Percentiles rank a stretch among this genome's conserved stretches.
Conservation (phyloP, 2,888 invertebrate genomes). For the Lasioglossum malachurum region DNA sequence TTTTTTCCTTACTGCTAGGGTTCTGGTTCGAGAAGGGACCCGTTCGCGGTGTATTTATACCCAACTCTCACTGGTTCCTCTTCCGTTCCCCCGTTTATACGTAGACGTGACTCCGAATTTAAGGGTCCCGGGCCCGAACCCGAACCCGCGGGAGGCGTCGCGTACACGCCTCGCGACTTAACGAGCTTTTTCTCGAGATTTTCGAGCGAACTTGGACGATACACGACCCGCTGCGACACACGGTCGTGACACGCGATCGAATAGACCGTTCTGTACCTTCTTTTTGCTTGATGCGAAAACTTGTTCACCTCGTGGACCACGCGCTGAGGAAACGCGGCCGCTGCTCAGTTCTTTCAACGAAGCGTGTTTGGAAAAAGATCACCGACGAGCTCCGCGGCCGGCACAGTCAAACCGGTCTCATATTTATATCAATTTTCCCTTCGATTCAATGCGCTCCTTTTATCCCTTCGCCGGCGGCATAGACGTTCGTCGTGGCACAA, state of each 20-base stretch:
- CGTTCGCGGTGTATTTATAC: conserved; percentile 79
- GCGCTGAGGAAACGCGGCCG: conserved; percentile 12
- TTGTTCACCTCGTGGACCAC: conserved; percentile 13
- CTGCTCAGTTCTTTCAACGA: conserved; percentile 6
- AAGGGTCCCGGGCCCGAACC: conserved; percentile 60
- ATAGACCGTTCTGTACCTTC: conserved; percentile 24
- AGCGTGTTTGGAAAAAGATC: not conserved
- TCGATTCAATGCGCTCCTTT: not conserved
- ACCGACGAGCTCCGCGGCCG: not conserved
- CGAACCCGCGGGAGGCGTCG: conserved; percentile 60
- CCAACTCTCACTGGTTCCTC: conserved; percentile 77
- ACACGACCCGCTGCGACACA: conserved; percentile 37
- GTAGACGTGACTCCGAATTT: conserved; percentile 71
- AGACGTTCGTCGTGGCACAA: not conserved
- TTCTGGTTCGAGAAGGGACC: conserved; percentile 70
- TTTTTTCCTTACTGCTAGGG: conserved; percentile 63
- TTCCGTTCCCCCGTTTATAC: conserved; percentile 57
- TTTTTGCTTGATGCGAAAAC: conserved; percentile 15
- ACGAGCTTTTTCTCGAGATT: conserved; percentile 70
- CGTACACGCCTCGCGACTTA: conserved; percentile 66
- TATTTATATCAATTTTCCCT: conserved; percentile 5
- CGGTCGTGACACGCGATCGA: conserved; percentile 37
- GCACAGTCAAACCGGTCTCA: not conserved
- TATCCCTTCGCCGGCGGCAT: not conserved
- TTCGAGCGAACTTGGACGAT: conserved; percentile 49